These are phyloP conservation scores for Acromyrmex charruanus DNA, from an alignment of 1,140 invertebrate genomes.

Conservation along the genomic window DNA sequence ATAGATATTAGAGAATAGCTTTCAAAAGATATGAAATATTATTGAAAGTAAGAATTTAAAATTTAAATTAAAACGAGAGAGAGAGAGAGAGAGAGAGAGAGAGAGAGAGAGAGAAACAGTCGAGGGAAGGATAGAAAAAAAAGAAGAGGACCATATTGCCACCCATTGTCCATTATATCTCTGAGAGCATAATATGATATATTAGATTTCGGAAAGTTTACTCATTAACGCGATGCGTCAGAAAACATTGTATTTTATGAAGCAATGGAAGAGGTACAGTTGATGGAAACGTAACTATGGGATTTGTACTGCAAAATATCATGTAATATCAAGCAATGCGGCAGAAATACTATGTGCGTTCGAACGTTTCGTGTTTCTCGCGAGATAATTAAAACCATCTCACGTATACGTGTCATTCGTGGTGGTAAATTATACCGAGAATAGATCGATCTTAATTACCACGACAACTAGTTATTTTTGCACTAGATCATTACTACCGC, in stretches of 20 bases:
- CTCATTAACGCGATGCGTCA: constrained; percentile 37
- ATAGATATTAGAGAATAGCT: background rate
- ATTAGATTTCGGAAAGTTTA: constrained; percentile 55
- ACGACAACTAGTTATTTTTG: constrained; percentile 53
- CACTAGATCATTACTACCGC: background rate
- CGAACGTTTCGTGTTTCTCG: constrained; percentile 40
- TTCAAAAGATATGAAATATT: background rate
- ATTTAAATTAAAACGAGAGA: background rate
- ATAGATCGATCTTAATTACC: constrained; percentile 55
- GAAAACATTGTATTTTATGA: constrained; percentile 49
- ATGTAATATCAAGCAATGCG: constrained; percentile 48
- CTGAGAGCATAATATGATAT: constrained; percentile 22
- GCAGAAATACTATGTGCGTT: constrained; percentile 20
- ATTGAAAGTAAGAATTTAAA: background rate
- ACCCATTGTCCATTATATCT: constrained; percentile 16
- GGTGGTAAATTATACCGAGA: constrained; percentile 34
- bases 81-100: too few relatives aligned
- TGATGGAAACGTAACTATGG: constrained; percentile 30
- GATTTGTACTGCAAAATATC: constrained; percentile 16
- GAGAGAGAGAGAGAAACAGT: too few relatives aligned
- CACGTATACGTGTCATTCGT: background rate
- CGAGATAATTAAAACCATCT: constrained; percentile 56
- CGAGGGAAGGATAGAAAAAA: background rate
- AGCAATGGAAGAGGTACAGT: background rate
- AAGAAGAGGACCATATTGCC: background rate